Percentiles rank a stretch among this genome's conserved stretches.
These are phyloP conservation scores for Rutilus rutilus DNA, from an alignment of 2,113 vertebrate genomes.

Conservation along the genomic window DNA sequence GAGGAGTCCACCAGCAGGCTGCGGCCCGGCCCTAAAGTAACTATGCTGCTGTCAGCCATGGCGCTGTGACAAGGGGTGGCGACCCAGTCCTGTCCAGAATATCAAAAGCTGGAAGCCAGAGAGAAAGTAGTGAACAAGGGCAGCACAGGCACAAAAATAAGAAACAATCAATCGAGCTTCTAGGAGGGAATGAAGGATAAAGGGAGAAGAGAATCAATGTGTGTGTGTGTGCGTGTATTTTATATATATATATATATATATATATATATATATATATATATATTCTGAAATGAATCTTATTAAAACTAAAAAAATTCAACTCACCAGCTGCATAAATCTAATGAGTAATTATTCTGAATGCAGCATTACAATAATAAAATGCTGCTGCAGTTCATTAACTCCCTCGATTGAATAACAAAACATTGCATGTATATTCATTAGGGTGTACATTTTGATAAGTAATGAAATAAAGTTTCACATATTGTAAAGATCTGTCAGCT, in stretches of 20 bases:
- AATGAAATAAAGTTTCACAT: background rate
- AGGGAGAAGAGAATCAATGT: background rate
- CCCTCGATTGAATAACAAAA: background rate
- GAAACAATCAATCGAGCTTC: background rate
- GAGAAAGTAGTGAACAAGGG: conserved; percentile 17
- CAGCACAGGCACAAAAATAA: background rate
- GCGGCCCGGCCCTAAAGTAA: conserved; percentile 76
- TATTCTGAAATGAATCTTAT: background rate
- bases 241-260: background rate
- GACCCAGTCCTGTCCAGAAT: conserved; percentile 64
- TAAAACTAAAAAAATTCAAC: background rate
- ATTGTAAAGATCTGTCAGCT: background rate
- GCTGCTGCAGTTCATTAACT: background rate
- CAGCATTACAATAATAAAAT: background rate
- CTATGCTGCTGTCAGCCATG: conserved; percentile 88
- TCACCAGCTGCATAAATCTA: background rate
- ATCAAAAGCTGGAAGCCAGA: conserved; percentile 53
- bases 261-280: background rate
- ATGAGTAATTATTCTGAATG: background rate
- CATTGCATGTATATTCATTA: background rate
- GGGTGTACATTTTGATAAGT: background rate
- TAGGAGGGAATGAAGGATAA: background rate
- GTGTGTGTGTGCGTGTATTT: too few species aligned
- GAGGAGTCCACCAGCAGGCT: conserved; percentile 90
- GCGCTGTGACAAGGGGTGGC: conserved; percentile 48